These are phyloP conservation scores for Albula glossodonta DNA, from an alignment of 2,113 vertebrate genomes.

Conservation along the genomic window DNA sequence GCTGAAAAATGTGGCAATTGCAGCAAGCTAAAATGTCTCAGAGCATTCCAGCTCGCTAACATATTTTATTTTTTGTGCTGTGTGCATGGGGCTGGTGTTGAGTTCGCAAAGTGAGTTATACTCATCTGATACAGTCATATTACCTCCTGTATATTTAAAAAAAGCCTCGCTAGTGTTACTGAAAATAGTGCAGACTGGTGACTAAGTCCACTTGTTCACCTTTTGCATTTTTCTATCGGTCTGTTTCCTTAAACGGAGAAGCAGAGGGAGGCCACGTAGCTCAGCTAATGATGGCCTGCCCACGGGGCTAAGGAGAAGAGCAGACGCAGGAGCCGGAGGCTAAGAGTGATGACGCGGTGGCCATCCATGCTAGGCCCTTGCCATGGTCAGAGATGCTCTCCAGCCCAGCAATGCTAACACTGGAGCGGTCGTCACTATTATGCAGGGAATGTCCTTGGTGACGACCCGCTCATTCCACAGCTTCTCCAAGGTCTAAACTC, in stretches of 20 bases:
- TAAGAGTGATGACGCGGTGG: no score
- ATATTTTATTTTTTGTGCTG: background rate
- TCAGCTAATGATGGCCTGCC: background rate
- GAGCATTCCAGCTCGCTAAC: background rate
- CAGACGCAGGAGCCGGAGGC: background rate
- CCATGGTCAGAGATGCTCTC: background rate
- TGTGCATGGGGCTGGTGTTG: background rate
- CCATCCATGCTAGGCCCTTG: no score
- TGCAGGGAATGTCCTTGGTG: background rate
- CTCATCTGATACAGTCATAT: background rate
- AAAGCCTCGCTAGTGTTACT: background rate
- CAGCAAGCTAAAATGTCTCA: background rate
- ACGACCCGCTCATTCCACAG: background rate
- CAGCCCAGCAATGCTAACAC: background rate
- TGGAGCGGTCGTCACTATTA: background rate
- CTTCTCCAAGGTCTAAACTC: slow-evolving; percentile 15
- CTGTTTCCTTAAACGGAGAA: background rate
- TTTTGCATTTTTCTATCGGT: no score
- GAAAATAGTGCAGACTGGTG: background rate
- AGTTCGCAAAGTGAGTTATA: background rate
- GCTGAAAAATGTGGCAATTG: background rate
- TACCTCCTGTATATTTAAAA: background rate
- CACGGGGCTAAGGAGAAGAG: background rate
- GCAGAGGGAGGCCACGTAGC: background rate
- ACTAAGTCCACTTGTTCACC: background rate